phyloP scores from a whole-genome alignment of 1,140 invertebrate genomes.

The Aphis gossypii region DNA sequence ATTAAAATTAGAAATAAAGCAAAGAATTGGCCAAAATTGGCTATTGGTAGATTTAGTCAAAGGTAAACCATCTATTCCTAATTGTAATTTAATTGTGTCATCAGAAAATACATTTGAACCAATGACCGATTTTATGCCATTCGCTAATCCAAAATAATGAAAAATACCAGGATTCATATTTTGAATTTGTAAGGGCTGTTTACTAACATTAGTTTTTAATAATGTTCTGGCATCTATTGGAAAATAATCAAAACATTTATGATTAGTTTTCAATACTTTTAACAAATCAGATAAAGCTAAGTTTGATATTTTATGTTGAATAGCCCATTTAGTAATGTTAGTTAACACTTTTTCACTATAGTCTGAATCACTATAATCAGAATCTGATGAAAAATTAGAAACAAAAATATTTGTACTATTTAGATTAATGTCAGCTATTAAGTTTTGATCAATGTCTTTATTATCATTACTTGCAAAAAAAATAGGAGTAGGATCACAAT shows the following conservation, averaged over 20 bases:
- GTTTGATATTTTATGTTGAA: neutral
- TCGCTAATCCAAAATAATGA: slow-evolving; percentile 11
- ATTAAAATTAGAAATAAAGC: neutral
- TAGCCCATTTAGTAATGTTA: neutral
- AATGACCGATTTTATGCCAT: neutral
- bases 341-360: neutral
- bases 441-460: neutral
- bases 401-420: neutral
- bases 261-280: neutral
- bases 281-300: neutral
- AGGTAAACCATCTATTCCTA: neutral
- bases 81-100: neutral
- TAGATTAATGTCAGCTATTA: neutral
- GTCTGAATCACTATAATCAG: neutral
- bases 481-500: neutral
- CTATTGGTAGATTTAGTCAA: neutral
- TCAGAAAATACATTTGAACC: neutral
- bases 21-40: neutral
- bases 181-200: neutral
- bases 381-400: too few species aligned
- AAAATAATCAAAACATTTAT: neutral
- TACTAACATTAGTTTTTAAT: neutral
- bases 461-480: neutral
- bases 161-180: neutral
- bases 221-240: too few species aligned